phyloP scores from a whole-genome alignment of 1,140 invertebrate species.

The Trichonephila clavipes region DNA sequence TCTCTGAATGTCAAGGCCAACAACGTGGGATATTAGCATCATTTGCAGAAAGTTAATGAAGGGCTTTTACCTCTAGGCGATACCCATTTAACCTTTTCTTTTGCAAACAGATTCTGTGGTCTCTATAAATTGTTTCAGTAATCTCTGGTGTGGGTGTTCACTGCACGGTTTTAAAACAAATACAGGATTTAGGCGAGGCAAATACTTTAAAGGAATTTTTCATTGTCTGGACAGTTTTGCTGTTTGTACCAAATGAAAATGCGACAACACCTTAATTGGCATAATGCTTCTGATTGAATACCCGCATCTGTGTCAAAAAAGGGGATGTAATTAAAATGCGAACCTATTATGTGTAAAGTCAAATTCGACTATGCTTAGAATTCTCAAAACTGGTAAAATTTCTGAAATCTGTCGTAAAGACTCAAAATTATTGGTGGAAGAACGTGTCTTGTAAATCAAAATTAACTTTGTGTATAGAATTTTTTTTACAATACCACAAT shows the following conservation, averaged over 20 bases:
- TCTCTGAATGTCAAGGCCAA: conserved; percentile 18
- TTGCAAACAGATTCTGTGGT: background rate
- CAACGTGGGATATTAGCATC: background rate
- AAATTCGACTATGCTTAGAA: no score
- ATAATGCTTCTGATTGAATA: no score
- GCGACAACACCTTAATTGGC: background rate
- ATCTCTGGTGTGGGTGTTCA: background rate
- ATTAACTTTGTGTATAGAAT: no score
- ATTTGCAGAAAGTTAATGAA: background rate
- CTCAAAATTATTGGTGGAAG: no score
- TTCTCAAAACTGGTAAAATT: no score
- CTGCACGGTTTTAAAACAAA: background rate
- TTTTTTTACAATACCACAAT: no score
- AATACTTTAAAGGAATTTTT: background rate
- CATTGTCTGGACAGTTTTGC: background rate
- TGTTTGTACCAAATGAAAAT: background rate
- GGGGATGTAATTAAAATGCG: no score
- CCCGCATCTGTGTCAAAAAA: no score
- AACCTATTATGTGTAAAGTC: no score
- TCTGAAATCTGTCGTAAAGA: no score
- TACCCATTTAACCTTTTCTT: conserved; percentile 3
- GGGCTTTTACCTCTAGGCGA: conserved; percentile 6
- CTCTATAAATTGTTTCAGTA: conserved; percentile 14
- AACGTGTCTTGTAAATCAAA: no score
- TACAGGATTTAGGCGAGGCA: background rate